phyloP scores from a whole-genome alignment of 2,113 vertebrate species.

The Vidua macroura region DNA sequence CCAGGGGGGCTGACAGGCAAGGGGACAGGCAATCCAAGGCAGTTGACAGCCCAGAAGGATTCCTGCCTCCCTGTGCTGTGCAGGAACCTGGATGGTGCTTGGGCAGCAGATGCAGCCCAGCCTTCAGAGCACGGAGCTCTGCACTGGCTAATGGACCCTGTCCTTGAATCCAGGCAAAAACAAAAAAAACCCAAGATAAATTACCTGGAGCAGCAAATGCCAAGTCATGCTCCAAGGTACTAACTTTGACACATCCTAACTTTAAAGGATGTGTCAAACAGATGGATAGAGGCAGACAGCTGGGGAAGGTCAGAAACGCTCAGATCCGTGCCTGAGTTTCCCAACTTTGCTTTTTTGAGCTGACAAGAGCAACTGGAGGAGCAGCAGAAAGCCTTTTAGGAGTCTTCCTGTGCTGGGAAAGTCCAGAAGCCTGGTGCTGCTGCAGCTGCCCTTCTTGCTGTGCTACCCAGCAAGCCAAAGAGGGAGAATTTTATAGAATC shows the following conservation, averaged over 20 bases:
- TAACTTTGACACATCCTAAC: neutral
- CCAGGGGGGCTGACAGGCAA: neutral
- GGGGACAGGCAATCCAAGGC: neutral
- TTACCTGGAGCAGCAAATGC: neutral
- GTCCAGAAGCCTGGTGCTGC: neutral
- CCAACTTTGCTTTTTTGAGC: neutral
- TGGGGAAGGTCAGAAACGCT: neutral
- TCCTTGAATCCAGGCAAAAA: neutral
- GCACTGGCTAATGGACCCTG: neutral
- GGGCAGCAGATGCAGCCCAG: neutral
- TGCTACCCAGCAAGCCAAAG: neutral
- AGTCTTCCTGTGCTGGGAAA: neutral
- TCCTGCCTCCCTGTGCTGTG: neutral
- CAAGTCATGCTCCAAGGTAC: neutral
- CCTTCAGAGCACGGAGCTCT: neutral
- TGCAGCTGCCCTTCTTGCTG: neutral
- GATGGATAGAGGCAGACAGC: neutral
- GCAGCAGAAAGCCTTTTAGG: neutral
- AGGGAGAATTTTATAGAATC: neutral
- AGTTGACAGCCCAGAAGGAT: neutral
- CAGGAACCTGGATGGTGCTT: neutral
- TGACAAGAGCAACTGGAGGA: neutral
- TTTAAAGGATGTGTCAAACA: neutral
- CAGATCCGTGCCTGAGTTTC: neutral
- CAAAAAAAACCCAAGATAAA: neutral